phyloP scores from a whole-genome alignment of 1,140 invertebrate species.

The Epicauta chinensis region DNA sequence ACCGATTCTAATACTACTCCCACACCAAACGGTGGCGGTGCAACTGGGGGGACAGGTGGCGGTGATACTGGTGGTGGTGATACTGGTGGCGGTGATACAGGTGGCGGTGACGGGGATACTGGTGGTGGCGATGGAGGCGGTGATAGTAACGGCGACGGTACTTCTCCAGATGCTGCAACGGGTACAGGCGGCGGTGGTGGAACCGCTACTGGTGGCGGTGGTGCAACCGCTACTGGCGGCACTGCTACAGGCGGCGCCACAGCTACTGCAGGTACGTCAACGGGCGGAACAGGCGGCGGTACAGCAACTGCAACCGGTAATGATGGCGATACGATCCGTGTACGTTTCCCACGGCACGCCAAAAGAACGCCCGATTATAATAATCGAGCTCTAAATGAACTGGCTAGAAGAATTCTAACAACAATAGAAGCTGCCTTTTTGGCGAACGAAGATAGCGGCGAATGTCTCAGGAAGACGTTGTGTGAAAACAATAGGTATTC shows the following conservation, averaged over 20 bases:
- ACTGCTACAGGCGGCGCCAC: slow-evolving; percentile 2
- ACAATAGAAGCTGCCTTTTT: slow-evolving; percentile 50
- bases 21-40: not conserved
- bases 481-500: slow-evolving; percentile 60
- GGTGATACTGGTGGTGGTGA: slow-evolving; percentile 10
- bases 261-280: not conserved
- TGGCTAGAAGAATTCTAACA: slow-evolving; percentile 47
- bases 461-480: slow-evolving; percentile 54
- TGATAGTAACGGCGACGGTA: not conserved
- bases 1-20: too few species aligned
- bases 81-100: slow-evolving; percentile 10
- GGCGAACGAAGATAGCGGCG: slow-evolving; percentile 43
- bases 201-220: slow-evolving; percentile 5
- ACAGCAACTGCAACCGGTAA: slow-evolving; percentile 5
- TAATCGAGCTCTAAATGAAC: slow-evolving; percentile 45
- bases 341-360: slow-evolving; percentile 22
- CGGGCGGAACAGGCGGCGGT: slow-evolving; percentile 6
- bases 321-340: not conserved
- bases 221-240: slow-evolving; percentile 12
- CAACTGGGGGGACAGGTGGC: slow-evolving; percentile 2
- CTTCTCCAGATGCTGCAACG: not conserved
- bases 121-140: not conserved
- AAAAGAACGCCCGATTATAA: slow-evolving; percentile 27
- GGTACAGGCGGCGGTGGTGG: slow-evolving; percentile 4
- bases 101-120: not conserved